Base-by-base conservation (phyloP, 2,888 invertebrate genomes). In the Hydriomena furcata region DNA sequence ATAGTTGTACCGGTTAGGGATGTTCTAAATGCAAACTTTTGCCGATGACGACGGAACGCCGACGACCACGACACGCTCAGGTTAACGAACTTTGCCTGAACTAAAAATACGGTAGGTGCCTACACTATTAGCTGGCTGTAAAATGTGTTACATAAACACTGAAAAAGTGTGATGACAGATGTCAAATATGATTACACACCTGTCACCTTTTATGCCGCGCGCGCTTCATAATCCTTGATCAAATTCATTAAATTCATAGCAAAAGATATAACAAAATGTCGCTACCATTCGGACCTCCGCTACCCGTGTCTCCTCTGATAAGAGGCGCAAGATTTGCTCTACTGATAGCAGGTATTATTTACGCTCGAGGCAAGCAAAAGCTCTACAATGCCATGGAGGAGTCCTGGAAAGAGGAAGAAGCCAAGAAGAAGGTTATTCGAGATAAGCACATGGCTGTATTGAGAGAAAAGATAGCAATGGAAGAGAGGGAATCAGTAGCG, bases 221-320 rank as follows among this genome's bases (percentile, higher is more conserved):
- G 30, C 40, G 40, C 30, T 40, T 40, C 12, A n/a, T n/a, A n/a
- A n/a, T n/a, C n/a, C 0, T 12, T 20, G 7, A 11, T 12, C 17
- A 30, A 35, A 30, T 35, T 10, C 13, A 20, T 7, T 5, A 23
- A 37, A 25, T 28, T 8, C 25, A 12, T 13, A 30, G 25, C 21
- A 37, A 35, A 30, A 20, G 7, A 23, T 11, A 7, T 46, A 27
- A 8, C 24, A 58, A 45, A 27, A 82, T 82, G 77, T 63, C 71
- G 32, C 49, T 78, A 31, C 82, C 83, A 0, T 84, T 60, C 32
- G 88, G 88, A 2, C 77, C 79, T 21, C 86, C 90, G 0, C 65
- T 78, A 36, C 63, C 72, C 3, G 90, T 91, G 1, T 90, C 91
- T 0, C 88, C 90, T 11, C 49, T 89, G 17, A 84, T 91, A 51